Evolutionary conservation across 1,140 invertebrate species (phyloP).

Genomic region (Portunus trituberculatus): DNA sequence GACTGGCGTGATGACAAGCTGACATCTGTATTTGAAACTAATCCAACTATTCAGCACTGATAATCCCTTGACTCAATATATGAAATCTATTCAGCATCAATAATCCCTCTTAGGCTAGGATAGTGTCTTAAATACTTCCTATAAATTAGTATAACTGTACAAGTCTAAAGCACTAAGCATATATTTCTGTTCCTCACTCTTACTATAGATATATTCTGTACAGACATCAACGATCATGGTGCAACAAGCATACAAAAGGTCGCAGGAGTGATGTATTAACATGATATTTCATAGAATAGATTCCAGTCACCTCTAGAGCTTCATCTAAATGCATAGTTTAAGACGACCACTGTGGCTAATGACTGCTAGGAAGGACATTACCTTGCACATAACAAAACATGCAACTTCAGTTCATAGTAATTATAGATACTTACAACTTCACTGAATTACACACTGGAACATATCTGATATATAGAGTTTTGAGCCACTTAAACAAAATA

Average conservation of each 20-base stretch:
- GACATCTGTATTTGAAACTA: neutral
- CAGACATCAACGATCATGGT: neutral
- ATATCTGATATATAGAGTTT: neutral
- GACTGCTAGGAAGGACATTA: neutral
- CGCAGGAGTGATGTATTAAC: neutral
- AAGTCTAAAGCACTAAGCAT: neutral
- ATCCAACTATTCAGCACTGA: neutral
- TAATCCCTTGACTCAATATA: neutral
- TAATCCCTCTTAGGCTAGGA: neutral
- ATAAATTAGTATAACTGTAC: neutral
- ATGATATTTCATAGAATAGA: neutral
- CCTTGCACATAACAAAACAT: neutral
- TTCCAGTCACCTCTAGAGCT: neutral
- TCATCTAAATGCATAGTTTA: slow-evolving; percentile 13
- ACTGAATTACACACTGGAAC: neutral
- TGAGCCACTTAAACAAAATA: neutral
- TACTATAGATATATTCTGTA: slow-evolving; percentile 14
- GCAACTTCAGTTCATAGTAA: neutral
- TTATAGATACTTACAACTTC: neutral
- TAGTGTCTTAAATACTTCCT: neutral
- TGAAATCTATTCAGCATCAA: neutral
- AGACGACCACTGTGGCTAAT: neutral
- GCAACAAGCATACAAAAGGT: slow-evolving; percentile 1
- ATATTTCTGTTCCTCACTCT: neutral
- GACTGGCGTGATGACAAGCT: neutral